These are phyloP conservation scores for Neomonachus schauinslandi DNA, from an alignment of 2,113 vertebrate genomes.

Conservation along the genomic window DNA sequence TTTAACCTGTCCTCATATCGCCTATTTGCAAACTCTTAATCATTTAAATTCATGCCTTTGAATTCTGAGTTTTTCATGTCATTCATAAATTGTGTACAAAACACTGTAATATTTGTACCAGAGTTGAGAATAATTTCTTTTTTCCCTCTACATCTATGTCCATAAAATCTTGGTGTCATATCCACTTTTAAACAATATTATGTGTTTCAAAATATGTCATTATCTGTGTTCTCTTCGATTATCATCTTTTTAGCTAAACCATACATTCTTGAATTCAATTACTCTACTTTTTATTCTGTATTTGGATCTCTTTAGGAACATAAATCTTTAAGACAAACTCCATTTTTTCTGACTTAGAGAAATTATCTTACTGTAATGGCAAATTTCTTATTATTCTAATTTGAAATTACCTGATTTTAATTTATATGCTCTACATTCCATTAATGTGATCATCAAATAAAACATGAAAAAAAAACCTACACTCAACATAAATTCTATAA, in stretches of 20 bases:
- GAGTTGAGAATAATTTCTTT: constrained; percentile 24
- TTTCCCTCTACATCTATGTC: not conserved
- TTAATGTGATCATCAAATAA: constrained; percentile 14
- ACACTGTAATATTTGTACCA: not conserved
- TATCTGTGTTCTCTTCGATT: not conserved
- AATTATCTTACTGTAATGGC: not conserved
- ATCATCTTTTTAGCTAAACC: constrained; percentile 25
- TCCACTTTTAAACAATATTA: not conserved
- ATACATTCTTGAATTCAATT: not conserved
- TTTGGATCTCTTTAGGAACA: not conserved
- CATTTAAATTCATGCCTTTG: constrained; percentile 34
- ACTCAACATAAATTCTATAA: not conserved
- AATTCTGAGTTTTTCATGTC: constrained; percentile 50
- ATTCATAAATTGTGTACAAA: not conserved
- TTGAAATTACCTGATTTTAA: constrained; percentile 22
- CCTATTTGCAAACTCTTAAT: constrained; percentile 51
- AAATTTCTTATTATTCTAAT: not conserved
- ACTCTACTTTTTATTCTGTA: not conserved
- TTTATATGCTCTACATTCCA: not conserved
- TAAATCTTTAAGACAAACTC: constrained; percentile 33
- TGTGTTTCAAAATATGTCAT: not conserved
- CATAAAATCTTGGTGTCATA: not conserved
- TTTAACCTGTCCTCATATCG: constrained; percentile 25
- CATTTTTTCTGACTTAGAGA: not conserved
- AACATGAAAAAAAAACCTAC: not conserved